A percentile compares a stretch with the other conserved stretches of the same genome.
phyloP scores from a whole-genome alignment of 2,113 vertebrate genomes.

The Rostratula benghalensis region DNA sequence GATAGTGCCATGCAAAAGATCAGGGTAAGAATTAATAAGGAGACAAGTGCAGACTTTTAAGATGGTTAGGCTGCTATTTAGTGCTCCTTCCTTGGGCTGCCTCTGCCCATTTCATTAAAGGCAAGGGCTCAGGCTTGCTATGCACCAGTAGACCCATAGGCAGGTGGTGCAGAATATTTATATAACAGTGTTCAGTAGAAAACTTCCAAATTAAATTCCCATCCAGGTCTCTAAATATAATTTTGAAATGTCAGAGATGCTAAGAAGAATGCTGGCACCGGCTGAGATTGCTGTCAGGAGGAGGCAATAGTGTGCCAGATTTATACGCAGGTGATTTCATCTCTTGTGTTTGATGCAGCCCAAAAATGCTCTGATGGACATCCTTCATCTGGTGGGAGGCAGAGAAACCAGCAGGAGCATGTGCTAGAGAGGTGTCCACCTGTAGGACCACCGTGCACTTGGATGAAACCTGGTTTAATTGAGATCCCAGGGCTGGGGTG shows the following conservation, averaged over 20 bases:
- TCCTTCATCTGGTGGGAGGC: background rate
- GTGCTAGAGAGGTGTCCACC: background rate
- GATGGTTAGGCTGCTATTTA: background rate
- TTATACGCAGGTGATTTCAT: background rate
- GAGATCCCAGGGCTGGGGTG: rapidly evolving
- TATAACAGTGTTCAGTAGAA: background rate
- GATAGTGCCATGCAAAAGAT: slow-evolving; percentile 21
- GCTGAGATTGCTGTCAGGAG: background rate
- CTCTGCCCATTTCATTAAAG: background rate
- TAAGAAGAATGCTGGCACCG: background rate
- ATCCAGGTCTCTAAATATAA: slow-evolving; percentile 39
- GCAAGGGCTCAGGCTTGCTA: background rate
- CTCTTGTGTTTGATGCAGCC: background rate
- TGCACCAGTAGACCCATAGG: background rate
- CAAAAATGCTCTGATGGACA: background rate
- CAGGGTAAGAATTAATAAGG: slow-evolving; percentile 37
- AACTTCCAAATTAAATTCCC: slow-evolving; percentile 1
- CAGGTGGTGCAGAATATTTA: slow-evolving; percentile 11
- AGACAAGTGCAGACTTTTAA: slow-evolving; percentile 19
- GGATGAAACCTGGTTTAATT: background rate
- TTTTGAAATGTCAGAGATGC: slow-evolving; percentile 31
- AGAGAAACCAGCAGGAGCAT: background rate
- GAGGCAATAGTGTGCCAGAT: background rate
- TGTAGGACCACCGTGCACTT: rapidly evolving
- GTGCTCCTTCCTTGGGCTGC: slow-evolving; percentile 8